Evolutionary conservation across 2,113 vertebrate species (phyloP).

Genomic region (Scytalopus superciliaris): DNA sequence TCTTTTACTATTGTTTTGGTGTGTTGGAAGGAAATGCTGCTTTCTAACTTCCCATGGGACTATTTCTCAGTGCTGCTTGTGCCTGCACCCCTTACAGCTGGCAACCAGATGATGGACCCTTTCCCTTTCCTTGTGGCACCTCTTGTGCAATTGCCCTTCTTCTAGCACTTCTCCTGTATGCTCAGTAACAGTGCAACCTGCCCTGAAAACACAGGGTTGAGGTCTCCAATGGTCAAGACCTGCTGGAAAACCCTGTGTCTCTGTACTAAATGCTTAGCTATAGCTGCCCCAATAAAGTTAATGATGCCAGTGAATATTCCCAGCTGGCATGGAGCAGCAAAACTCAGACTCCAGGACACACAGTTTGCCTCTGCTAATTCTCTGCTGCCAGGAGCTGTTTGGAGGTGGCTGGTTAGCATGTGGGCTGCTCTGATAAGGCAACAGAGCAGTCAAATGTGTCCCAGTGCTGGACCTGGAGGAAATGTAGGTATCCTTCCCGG

Average conservation of each 20-base stretch:
- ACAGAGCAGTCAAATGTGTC: not conserved
- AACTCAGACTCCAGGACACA: not conserved
- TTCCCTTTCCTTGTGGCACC: not conserved
- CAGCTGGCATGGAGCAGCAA: not conserved
- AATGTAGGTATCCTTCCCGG: not conserved
- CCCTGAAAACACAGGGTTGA: not conserved
- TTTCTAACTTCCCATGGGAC: conserved; percentile 20
- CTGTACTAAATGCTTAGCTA: not conserved
- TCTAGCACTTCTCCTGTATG: not conserved
- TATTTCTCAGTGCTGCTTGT: not conserved
- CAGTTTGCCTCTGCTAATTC: not conserved
- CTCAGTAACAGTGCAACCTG: fast-evolving
- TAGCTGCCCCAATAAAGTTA: not conserved
- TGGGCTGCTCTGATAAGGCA: not conserved
- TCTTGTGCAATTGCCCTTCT: not conserved
- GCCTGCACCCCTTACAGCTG: not conserved
- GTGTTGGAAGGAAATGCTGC: not conserved
- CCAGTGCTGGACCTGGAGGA: not conserved
- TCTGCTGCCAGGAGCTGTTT: not conserved
- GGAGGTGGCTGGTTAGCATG: not conserved
- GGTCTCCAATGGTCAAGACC: not conserved
- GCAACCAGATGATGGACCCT: not conserved
- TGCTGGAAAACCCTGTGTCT: not conserved
- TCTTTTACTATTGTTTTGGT: not conserved
- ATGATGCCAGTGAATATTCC: not conserved